phyloP scores from a whole-genome alignment of 2,888 invertebrate genomes.

The Coecobrya sp. region DNA sequence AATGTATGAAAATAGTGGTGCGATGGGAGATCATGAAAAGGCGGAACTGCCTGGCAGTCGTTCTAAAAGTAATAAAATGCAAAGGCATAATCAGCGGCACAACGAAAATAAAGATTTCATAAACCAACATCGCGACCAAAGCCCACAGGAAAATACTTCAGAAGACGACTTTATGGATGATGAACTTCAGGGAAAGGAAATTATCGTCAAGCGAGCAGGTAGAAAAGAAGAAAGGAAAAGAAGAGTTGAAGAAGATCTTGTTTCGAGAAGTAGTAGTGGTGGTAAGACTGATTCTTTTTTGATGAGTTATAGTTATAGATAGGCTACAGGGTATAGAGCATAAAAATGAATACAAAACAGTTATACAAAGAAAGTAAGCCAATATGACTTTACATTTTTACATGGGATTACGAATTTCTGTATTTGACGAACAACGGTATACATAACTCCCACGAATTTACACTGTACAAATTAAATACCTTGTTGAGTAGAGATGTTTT shows the following conservation, averaged over 20 bases:
- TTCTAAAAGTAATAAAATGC: slow-evolving; percentile 4
- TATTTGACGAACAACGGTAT: too few species aligned
- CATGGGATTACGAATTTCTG: too few species aligned
- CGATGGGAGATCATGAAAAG: slow-evolving; percentile 10
- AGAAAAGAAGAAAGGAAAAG: neutral
- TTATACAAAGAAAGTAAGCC: neutral
- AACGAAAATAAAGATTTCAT: slow-evolving; percentile 32
- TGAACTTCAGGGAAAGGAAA: neutral
- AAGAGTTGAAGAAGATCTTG: slow-evolving; percentile 24
- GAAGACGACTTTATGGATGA: neutral
- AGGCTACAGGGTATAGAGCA: neutral
- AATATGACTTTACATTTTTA: neutral
- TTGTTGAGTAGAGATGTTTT: neutral
- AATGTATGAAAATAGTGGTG: neutral
- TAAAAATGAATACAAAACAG: slow-evolving; percentile 5
- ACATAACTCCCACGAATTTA: too few species aligned
- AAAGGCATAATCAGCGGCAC: neutral
- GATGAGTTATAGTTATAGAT: neutral
- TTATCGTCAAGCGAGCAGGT: neutral
- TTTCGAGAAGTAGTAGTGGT: slow-evolving; percentile 17
- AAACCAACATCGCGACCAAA: neutral
- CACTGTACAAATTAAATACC: neutral
- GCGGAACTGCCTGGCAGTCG: slow-evolving; percentile 33
- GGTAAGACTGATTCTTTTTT: slow-evolving; percentile 28
- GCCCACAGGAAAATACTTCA: slow-evolving; percentile 33